These are phyloP conservation scores for Onychostruthus taczanowskii DNA, from an alignment of 2,113 vertebrate species.

Conservation along the genomic window DNA sequence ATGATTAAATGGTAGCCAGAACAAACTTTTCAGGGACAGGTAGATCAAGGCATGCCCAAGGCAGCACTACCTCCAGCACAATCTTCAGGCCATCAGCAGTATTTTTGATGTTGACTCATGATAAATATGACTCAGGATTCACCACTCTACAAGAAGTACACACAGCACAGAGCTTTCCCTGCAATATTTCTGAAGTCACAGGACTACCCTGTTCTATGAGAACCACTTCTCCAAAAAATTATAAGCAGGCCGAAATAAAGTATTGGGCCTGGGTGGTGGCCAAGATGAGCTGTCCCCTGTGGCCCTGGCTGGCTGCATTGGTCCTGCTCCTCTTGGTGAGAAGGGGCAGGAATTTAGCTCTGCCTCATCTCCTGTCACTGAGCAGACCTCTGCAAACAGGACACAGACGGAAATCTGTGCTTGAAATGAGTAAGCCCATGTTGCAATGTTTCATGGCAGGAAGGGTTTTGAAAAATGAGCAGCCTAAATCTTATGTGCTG, in stretches of 20 bases:
- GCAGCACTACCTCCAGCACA: not conserved
- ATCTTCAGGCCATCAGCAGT: not conserved
- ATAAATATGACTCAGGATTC: not conserved
- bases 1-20: not conserved
- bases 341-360: not conserved
- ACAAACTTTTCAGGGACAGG: not conserved
- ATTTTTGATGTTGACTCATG: accelerated
- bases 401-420: not conserved
- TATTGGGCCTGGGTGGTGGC: not conserved
- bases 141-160: not conserved
- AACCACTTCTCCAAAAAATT: not conserved
- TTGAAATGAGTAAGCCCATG: not conserved
- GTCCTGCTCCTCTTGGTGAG: not conserved
- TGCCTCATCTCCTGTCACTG: not conserved
- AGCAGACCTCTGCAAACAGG: not conserved
- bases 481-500: not conserved
- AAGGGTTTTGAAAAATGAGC: not conserved
- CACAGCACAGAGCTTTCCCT: not conserved
- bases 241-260: not conserved
- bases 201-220: not conserved
- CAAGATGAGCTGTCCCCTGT: not conserved
- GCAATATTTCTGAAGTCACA: not conserved
- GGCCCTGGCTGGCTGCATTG: not conserved
- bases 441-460: not conserved
- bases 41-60: not conserved